phyloP scores from a whole-genome alignment of 2,888 invertebrate species.

The Liopterus haemorrhoidalis region DNA sequence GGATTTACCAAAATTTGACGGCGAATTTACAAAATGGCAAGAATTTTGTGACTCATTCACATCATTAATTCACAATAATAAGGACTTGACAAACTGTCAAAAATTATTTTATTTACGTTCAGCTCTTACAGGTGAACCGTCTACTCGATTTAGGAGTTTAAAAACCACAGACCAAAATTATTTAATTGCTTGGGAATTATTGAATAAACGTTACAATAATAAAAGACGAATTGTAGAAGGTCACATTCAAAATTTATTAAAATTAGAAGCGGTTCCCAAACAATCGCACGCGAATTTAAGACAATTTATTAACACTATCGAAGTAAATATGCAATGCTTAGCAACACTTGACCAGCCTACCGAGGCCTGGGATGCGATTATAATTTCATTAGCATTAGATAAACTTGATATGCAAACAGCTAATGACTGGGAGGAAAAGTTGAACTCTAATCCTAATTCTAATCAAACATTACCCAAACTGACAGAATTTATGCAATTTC shows the following conservation, averaged over 20 bases:
- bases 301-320: no score
- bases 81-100: conserved; percentile 19
- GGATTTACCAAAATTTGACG: conserved; percentile 24
- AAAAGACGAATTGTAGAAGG: conserved; percentile 11
- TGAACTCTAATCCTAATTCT: no score
- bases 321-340: no score
- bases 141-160: conserved; percentile 2
- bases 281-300: conserved; percentile 5
- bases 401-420: no score
- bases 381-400: no score
- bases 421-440: no score
- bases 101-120: conserved; percentile 21
- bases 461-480: no score
- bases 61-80: conserved; percentile 24
- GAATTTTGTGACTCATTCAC: conserved; percentile 24
- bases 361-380: no score
- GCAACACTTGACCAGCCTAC: no score
- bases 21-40: conserved; percentile 22
- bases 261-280: conserved; percentile 1
- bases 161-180: conserved; percentile 11
- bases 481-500: no score
- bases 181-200: conserved; percentile 1
- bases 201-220: conserved; percentile 10
- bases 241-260: conserved; percentile 7
- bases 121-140: conserved; percentile 9